These are phyloP conservation scores for Eumerus sabulonum DNA, from an alignment of 2,888 invertebrate species.

Conservation along the genomic window DNA sequence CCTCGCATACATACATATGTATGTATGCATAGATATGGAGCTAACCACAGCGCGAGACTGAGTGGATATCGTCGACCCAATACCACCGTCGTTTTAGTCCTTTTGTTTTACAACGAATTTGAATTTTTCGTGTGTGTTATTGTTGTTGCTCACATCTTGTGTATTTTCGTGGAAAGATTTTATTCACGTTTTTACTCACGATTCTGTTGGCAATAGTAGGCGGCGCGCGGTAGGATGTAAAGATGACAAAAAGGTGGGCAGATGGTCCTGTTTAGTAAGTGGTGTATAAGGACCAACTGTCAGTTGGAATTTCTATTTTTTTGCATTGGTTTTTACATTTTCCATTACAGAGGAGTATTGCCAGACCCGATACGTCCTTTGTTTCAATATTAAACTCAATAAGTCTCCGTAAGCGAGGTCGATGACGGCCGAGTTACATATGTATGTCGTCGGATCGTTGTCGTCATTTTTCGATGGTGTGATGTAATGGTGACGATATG, in stretches of 20 bases:
- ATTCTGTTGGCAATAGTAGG: slow-evolving; percentile 6
- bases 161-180: slow-evolving; percentile 20
- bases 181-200: slow-evolving; percentile 50
- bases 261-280: slow-evolving; percentile 14
- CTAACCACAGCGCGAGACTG: too few relatives aligned
- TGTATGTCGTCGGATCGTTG: neutral
- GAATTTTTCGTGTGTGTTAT: neutral
- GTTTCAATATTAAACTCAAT: slow-evolving; percentile 51
- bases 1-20: slow-evolving; percentile 4
- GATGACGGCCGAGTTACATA: neutral
- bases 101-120: neutral
- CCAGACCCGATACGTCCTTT: slow-evolving; percentile 61
- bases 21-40: neutral
- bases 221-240: neutral
- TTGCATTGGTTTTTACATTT: neutral
- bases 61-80: slow-evolving; percentile 9
- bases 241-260: slow-evolving; percentile 3
- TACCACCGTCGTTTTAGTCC: neutral
- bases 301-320: slow-evolving; percentile 37
- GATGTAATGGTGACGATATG: neutral
- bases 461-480: too few relatives aligned
- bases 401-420: slow-evolving; percentile 13
- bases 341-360: slow-evolving; percentile 50
- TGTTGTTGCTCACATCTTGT: too few relatives aligned
- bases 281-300: slow-evolving; percentile 33